These are phyloP conservation scores for Melanotaenia duboulayi DNA, from an alignment of 2,113 vertebrate genomes.

Conservation along the genomic window DNA sequence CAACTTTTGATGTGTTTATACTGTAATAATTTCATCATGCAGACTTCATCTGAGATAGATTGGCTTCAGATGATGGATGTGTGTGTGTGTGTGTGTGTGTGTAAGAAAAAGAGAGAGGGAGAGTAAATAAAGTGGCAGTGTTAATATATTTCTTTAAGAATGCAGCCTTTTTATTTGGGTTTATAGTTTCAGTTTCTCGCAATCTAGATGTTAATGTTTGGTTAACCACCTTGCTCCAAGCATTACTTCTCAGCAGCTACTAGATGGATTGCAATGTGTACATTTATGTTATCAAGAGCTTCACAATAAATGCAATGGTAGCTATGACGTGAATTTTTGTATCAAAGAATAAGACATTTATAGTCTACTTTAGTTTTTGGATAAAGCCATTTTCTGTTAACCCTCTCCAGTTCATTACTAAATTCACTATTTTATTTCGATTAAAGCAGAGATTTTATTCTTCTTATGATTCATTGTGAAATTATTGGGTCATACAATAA, in stretches of 20 bases:
- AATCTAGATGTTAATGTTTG: not conserved
- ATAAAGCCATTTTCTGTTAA: not conserved
- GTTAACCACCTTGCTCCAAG: no score
- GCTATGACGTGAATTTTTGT: no score
- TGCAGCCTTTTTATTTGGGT: not conserved
- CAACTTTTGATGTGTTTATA: slow-evolving; percentile 77
- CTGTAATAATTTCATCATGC: slow-evolving; percentile 71
- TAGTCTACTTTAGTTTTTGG: not conserved
- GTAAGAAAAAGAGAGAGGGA: not conserved
- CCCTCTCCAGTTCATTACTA: not conserved
- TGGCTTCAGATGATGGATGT: slow-evolving; percentile 11
- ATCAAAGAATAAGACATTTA: not conserved
- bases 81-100: not conserved
- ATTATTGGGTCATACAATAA: no score
- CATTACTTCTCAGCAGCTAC: no score
- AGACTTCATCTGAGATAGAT: slow-evolving; percentile 51
- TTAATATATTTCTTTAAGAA: slow-evolving; percentile 1
- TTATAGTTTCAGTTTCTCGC: not conserved
- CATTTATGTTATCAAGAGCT: not conserved
- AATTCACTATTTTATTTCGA: no score
- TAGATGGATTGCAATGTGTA: no score
- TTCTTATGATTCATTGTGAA: no score
- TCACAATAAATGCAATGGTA: not conserved
- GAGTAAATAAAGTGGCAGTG: not conserved
- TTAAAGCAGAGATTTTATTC: no score